Conservation (phyloP, 2,797 vertebrate genomes). For the Enteromius thamalakanensis region DNA sequence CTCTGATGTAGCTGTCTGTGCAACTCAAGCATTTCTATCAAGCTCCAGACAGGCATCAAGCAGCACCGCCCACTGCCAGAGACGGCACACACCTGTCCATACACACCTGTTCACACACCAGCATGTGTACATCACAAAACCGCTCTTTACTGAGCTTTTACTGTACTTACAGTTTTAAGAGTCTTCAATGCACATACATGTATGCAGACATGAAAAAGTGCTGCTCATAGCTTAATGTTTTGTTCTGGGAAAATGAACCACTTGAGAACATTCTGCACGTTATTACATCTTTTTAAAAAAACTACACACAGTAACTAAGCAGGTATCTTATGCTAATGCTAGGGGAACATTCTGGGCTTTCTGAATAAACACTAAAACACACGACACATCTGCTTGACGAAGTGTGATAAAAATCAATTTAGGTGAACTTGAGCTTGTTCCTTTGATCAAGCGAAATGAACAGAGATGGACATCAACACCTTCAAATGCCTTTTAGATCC, state of each 20-base stretch:
- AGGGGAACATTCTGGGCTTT: not conserved
- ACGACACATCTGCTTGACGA: not conserved
- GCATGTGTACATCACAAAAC: not conserved
- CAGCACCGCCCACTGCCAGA: not conserved
- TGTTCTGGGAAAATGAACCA: not conserved
- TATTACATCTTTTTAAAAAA: not conserved
- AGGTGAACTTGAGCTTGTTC: not conserved
- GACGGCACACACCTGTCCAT: not conserved
- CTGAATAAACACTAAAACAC: not conserved
- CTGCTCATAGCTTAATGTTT: not conserved
- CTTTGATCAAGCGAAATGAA: constrained; percentile 3
- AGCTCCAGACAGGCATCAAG: constrained; percentile 1
- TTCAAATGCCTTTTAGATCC: not conserved
- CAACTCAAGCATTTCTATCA: constrained; percentile 31
- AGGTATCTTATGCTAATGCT: not conserved
- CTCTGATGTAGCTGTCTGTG: not conserved
- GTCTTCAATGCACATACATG: not conserved
- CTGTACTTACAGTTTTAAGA: too few species aligned
- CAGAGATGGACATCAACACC: constrained; percentile 22
- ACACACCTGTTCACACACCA: not conserved
- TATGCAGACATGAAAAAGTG: not conserved
- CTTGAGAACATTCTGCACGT: not conserved
- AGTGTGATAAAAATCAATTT: constrained; percentile 17
- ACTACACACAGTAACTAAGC: not conserved
- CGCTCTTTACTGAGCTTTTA: not conserved